Conservation (phyloP, 2,113 vertebrate species). For the Polypterus bichir region DNA sequence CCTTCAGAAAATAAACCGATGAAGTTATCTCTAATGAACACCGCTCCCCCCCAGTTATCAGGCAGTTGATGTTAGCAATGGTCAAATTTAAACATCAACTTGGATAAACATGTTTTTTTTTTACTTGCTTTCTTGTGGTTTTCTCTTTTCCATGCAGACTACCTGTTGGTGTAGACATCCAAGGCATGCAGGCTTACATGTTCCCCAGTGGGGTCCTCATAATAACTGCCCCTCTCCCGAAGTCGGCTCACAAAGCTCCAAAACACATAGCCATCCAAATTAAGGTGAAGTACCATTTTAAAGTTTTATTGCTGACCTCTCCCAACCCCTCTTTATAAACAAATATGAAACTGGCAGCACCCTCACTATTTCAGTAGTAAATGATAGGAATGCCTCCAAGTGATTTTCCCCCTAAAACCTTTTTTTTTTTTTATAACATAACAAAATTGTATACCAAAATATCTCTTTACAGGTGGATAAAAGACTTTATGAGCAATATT, state of each 20-base stretch:
- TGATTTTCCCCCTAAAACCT: too few relatives aligned
- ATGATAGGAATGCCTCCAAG: too few relatives aligned
- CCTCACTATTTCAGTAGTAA: too few relatives aligned
- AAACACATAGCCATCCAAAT: slow-evolving; percentile 33
- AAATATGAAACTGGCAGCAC: too few relatives aligned
- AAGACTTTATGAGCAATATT: neutral
- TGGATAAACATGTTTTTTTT: neutral
- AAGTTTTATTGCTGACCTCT: neutral
- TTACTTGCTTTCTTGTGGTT: neutral
- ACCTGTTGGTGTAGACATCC: slow-evolving; percentile 30
- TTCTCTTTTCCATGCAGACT: slow-evolving; percentile 31
- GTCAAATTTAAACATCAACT: too few relatives aligned
- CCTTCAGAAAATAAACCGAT: too few relatives aligned
- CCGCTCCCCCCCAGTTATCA: too few relatives aligned
- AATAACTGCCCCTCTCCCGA: slow-evolving; percentile 39
- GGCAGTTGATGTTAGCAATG: too few relatives aligned
- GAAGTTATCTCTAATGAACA: too few relatives aligned
- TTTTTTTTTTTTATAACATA: too few relatives aligned
- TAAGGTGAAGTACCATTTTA: slow-evolving; percentile 27
- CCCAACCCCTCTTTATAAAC: too few relatives aligned
- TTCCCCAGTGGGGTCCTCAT: slow-evolving; percentile 45
- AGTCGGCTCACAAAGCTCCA: slow-evolving; percentile 17
- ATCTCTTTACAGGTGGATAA: slow-evolving; percentile 1
- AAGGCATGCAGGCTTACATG: slow-evolving; percentile 33
- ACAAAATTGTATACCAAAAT: too few relatives aligned